Base-by-base conservation (phyloP, 1,140 invertebrate species). In the Drosophila nigrodunni region DNA sequence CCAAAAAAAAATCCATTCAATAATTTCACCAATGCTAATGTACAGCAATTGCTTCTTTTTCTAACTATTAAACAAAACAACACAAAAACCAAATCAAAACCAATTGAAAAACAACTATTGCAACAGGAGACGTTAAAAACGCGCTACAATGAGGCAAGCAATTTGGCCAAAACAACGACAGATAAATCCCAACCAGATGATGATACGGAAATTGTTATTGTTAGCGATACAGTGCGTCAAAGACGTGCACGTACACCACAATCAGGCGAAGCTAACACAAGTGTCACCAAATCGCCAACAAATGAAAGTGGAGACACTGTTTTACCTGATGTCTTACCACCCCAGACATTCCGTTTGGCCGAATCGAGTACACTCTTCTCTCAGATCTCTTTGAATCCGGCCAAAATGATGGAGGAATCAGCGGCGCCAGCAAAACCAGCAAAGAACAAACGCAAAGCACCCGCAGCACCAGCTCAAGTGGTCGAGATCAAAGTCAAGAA, bases 361-460 rank as follows among this genome's bases (percentile, higher is more conserved):
- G 94, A 95, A 86, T 95, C 95, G 65, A 96, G 95, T 87, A 93
- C 94, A 44, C 92, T 96, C 2, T 96, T 96, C 82, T 95, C 95
- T 1, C 94, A 96, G 92, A 95, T 96, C 75, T 95, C 95, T 0
- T 49, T 83, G 6, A 77, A 87, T 60, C 78, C 78, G 2, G 37
- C 30, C 30, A 74, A 71, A 54, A 10, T 73, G n/a, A 11, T 37
- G 0, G 47, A 43, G 4, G 37, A 52, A 3, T 6, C 37, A 7
- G 13, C 30, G 10, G 44, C 74, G 10, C 77, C 77, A 10, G 60
- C 88, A 0, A 90, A 78, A 25, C 81, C 75, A n/a, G 44, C 46
- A 1, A 85, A 87, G 43, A 80, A 66, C 39, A 87, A 90, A 58
- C 80, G 85, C 0, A 90, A 90, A 62, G 87, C 86, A 1, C 77